A percentile compares a stretch with the other conserved stretches of the same genome.
Conservation (phyloP, 2,888 invertebrate species). For the Netelia fuscicornis region DNA sequence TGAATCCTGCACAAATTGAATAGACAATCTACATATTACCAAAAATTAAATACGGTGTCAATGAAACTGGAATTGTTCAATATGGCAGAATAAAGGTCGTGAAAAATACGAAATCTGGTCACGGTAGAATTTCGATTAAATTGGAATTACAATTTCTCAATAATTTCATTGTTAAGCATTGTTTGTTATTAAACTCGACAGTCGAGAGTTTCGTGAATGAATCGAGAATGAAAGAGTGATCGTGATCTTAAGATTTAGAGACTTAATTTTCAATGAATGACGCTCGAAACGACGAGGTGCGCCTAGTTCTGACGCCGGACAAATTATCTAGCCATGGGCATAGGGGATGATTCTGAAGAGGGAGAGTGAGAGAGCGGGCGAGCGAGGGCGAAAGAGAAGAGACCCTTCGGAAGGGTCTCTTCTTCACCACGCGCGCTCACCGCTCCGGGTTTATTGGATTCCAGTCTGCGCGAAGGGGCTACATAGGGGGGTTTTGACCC, state of each 20-base stretch:
- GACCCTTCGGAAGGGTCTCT: constrained; percentile 65
- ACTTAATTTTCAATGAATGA: constrained; percentile 78
- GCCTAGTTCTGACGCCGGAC: constrained; percentile 44
- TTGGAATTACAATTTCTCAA: too few species aligned
- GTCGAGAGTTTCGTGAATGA: constrained; percentile 11
- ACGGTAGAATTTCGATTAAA: too few species aligned
- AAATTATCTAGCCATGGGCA: constrained; percentile 63
- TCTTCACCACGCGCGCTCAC: constrained; percentile 75
- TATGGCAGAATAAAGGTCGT: background rate
- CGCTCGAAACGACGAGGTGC: constrained; percentile 57
- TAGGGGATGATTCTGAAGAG: constrained; percentile 71
- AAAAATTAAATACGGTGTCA: too few species aligned
- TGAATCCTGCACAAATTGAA: constrained; percentile 12
- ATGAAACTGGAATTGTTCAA: too few species aligned
- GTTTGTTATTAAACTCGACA: constrained; percentile 7
- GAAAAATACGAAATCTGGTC: background rate
- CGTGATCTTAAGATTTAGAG: constrained; percentile 68
- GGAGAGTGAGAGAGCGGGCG: constrained; percentile 62
- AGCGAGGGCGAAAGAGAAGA: constrained; percentile 60
- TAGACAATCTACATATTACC: background rate
- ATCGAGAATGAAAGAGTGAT: background rate
- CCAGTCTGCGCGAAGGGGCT: constrained; percentile 71
- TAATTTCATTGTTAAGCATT: background rate
- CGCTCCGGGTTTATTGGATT: constrained; percentile 78
- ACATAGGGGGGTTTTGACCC: constrained; percentile 74